These are phyloP conservation scores for Microcebus lehilahytsara DNA, from an alignment of 2,113 vertebrate species.

Conservation along the genomic window DNA sequence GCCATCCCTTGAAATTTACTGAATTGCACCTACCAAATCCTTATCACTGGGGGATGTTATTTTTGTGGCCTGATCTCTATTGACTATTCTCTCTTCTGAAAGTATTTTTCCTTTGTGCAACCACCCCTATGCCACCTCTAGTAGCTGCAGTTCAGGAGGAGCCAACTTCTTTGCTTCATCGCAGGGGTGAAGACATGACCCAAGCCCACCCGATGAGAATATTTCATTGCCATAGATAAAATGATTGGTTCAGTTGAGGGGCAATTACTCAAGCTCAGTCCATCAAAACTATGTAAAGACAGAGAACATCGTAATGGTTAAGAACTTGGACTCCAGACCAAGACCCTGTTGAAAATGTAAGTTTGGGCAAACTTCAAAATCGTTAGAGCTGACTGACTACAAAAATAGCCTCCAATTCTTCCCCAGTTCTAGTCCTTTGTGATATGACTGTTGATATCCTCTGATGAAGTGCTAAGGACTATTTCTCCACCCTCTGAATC, in stretches of 20 bases:
- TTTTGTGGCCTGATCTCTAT: neutral
- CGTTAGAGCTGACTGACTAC: neutral
- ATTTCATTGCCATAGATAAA: neutral
- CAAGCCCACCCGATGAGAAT: neutral
- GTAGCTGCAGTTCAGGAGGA: neutral
- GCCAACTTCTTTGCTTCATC: neutral
- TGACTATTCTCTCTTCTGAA: neutral
- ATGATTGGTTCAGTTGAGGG: neutral
- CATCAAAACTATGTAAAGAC: neutral
- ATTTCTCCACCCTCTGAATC: neutral
- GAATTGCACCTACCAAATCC: neutral
- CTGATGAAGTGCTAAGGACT: neutral
- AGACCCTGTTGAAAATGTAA: neutral
- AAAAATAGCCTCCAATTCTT: neutral
- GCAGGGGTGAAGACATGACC: neutral
- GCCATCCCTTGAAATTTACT: neutral
- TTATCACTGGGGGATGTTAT: neutral
- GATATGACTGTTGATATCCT: neutral
- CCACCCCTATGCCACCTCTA: neutral
- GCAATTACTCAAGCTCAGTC: neutral
- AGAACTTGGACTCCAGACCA: neutral
- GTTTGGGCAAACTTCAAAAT: neutral
- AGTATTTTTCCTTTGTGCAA: neutral
- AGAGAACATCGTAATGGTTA: neutral
- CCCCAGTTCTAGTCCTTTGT: neutral